Evolutionary conservation across 2,797 vertebrate genomes (phyloP).

Genomic region (Sciurus vulgaris): DNA sequence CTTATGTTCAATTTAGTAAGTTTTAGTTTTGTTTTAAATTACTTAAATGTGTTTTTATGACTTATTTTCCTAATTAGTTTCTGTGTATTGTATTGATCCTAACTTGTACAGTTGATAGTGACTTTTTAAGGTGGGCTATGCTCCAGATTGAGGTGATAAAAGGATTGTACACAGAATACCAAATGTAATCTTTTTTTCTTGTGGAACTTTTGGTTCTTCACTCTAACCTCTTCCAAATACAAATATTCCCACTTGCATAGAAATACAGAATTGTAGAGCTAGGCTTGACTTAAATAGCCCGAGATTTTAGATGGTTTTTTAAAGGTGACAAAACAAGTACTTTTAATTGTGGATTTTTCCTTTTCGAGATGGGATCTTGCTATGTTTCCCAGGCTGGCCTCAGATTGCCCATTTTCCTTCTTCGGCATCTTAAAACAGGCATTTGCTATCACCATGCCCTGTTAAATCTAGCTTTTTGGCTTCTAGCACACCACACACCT

Average conservation of each 20-base stretch:
- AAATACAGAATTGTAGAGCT: conserved; percentile 10
- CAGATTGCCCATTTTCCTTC: not conserved
- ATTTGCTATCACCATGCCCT: not conserved
- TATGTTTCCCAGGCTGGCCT: not conserved
- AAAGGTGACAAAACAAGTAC: conserved; percentile 22
- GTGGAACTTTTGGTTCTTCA: conserved; percentile 25
- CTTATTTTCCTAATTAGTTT: conserved; percentile 55
- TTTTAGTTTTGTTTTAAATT: conserved; percentile 43
- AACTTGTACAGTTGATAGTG: not conserved
- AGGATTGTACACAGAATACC: not conserved
- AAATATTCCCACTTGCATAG: not conserved
- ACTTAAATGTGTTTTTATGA: conserved; percentile 52
- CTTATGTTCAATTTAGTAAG: conserved; percentile 39
- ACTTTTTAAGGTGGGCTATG: conserved; percentile 41
- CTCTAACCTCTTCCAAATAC: conserved; percentile 12
- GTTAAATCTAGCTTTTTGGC: not conserved
- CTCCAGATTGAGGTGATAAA: not conserved
- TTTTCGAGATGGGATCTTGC: not conserved
- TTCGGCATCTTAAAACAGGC: not conserved
- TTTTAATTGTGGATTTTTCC: not conserved
- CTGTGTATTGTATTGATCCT: conserved; percentile 43
- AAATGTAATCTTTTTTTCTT: not conserved
- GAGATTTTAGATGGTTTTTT: conserved; percentile 3
- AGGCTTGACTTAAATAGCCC: conserved; percentile 26
- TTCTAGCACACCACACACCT: not conserved